Percentiles rank a stretch among this genome's conserved stretches.
These are phyloP conservation scores for Scomberomorus guttatus DNA, from an alignment of 2,797 vertebrate species.

Conservation along the genomic window DNA sequence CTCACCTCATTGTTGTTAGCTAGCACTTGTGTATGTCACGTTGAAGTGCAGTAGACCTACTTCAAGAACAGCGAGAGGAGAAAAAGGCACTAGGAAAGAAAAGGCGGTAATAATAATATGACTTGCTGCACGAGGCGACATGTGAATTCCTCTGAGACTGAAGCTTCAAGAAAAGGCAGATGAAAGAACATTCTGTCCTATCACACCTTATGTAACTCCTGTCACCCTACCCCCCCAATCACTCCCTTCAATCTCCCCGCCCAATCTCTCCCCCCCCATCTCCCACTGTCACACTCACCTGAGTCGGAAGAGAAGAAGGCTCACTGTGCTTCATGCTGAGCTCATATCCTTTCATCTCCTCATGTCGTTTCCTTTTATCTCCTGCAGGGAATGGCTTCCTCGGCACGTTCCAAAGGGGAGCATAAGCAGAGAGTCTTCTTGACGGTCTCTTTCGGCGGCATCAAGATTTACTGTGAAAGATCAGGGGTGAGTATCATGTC, in stretches of 20 bases:
- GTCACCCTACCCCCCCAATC: constrained; percentile 42
- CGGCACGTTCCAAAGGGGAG: constrained; percentile 96
- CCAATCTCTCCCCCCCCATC: background rate
- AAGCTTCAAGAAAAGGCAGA: constrained; percentile 62
- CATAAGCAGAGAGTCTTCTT: constrained; percentile 99
- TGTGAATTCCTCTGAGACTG: constrained; percentile 65
- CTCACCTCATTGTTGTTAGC: constrained; percentile 72
- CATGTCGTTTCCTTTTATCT: constrained; percentile 68
- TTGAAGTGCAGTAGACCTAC: constrained; percentile 59
- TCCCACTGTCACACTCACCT: constrained; percentile 70
- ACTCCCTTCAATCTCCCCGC: background rate
- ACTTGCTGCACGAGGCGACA: constrained; percentile 41
- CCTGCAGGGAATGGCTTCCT: constrained; percentile 93
- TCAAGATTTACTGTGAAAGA: constrained; percentile 99
- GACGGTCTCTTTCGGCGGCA: constrained; percentile 97
- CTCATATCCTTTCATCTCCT: constrained; percentile 71
- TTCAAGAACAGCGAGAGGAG: constrained; percentile 39
- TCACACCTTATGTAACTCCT: constrained; percentile 77
- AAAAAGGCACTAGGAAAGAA: constrained; percentile 18
- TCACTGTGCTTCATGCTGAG: constrained; percentile 41
- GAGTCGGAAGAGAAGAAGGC: constrained; percentile 41
- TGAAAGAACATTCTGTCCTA: constrained; percentile 74
- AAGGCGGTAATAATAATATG: constrained; percentile 52
- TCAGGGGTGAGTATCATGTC: constrained; percentile 93
- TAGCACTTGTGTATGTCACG: constrained; percentile 56